These are phyloP conservation scores for Gambusia affinis DNA, from an alignment of 2,113 vertebrate genomes.

Conservation along the genomic window DNA sequence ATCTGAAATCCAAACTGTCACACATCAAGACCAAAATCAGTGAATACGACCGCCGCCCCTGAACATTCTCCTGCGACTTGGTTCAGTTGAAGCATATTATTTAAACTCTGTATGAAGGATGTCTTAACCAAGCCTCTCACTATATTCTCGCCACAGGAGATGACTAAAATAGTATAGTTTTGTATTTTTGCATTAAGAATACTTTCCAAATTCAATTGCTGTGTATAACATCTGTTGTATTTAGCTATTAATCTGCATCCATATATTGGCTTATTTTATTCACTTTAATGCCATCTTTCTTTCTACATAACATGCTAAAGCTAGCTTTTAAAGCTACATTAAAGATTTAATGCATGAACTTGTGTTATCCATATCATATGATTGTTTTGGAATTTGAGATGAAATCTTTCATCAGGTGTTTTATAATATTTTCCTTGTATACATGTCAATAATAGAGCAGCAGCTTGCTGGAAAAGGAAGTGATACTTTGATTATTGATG, in stretches of 20 bases:
- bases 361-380: slow-evolving; percentile 4
- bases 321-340: neutral
- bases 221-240: neutral
- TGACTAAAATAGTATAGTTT: neutral
- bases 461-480: neutral
- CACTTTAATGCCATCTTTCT: neutral
- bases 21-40: slow-evolving; percentile 88
- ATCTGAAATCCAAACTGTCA: slow-evolving; percentile 84
- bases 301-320: neutral
- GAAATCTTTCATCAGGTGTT: neutral
- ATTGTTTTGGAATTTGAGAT: slow-evolving; percentile 22
- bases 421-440: neutral
- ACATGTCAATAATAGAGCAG: neutral
- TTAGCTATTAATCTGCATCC: neutral
- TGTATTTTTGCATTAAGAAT: neutral
- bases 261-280: neutral
- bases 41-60: slow-evolving; percentile 83
- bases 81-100: neutral
- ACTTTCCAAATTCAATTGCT: neutral
- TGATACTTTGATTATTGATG: neutral
- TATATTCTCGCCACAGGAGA: neutral
- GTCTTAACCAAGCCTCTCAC: neutral
- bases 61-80: slow-evolving; percentile 36
- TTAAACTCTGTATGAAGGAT: neutral
- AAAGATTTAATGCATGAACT: neutral